phyloP scores from a whole-genome alignment of 1,140 invertebrate genomes.

The Drosophila lacertosa region DNA sequence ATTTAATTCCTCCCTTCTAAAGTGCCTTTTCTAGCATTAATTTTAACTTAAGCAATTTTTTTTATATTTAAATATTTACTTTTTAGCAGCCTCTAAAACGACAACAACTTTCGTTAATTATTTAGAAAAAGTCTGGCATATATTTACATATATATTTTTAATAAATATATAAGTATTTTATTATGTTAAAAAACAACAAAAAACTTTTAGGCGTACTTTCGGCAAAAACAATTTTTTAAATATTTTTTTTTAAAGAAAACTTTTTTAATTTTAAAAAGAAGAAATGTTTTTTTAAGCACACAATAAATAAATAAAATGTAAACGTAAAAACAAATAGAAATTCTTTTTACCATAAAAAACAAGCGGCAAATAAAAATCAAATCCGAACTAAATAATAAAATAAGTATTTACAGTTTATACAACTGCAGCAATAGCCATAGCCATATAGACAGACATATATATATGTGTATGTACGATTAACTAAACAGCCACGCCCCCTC shows the following conservation, averaged over 20 bases:
- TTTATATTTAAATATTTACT: constrained; percentile 14
- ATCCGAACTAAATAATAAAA: constrained; percentile 20
- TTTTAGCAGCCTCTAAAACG: constrained; percentile 10
- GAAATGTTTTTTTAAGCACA: constrained; percentile 41
- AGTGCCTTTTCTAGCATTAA: constrained; percentile 79
- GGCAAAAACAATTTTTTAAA: constrained; percentile 45
- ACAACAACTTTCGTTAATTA: constrained; percentile 60
- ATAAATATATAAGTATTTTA: constrained; percentile 29
- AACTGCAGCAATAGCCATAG: constrained; percentile 66
- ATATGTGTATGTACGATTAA: constrained; percentile 57
- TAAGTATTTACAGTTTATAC: constrained; percentile 45
- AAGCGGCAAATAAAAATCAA: constrained; percentile 37
- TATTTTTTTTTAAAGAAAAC: constrained; percentile 5
- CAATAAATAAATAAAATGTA: constrained; percentile 37
- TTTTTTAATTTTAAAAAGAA: constrained; percentile 8
- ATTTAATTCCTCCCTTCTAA: constrained; percentile 54
- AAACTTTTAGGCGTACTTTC: constrained; percentile 66
- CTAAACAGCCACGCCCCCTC: constrained; percentile 6
- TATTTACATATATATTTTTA: constrained; percentile 35
- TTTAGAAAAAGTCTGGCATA: constrained; percentile 55
- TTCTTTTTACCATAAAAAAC: constrained; percentile 12
- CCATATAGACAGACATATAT: constrained; percentile 51
- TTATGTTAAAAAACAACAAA: constrained; percentile 28
- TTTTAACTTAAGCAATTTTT: constrained; percentile 42
- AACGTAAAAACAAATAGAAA: constrained; percentile 14